Evolutionary conservation across 2,797 vertebrate genomes (phyloP).

Genomic region (Alectoris magna): DNA sequence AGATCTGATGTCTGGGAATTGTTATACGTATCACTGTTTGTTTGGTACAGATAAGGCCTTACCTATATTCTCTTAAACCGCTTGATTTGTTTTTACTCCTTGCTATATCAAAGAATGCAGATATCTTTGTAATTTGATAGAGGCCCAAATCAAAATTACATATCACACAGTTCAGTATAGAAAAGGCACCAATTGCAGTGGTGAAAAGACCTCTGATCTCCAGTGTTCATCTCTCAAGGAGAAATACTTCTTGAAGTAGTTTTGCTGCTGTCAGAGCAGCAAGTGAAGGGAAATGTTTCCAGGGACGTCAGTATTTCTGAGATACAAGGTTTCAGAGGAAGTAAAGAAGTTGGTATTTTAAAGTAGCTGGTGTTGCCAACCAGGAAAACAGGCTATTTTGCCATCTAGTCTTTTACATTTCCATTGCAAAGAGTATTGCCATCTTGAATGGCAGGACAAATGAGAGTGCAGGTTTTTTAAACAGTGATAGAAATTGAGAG

Average conservation of each 20-base stretch:
- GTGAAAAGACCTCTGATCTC: constrained; percentile 28
- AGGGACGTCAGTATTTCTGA: neutral
- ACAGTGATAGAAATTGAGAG: neutral
- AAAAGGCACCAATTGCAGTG: neutral
- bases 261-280: neutral
- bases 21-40: neutral
- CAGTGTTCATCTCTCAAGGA: neutral
- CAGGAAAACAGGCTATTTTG: neutral
- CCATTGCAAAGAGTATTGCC: neutral
- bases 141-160: constrained; percentile 12
- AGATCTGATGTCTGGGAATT: neutral
- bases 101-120: neutral
- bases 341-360: neutral
- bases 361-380: neutral
- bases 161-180: neutral
- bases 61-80: neutral
- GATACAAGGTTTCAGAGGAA: neutral
- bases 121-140: constrained; percentile 1
- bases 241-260: constrained; percentile 23
- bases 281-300: neutral
- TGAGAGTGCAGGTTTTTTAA: neutral
- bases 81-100: neutral
- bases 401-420: neutral
- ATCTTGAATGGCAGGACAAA: neutral
- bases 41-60: neutral